These are phyloP conservation scores for Embidobia sp. DNA, from an alignment of 2,888 invertebrate species.

Conservation along the genomic window DNA sequence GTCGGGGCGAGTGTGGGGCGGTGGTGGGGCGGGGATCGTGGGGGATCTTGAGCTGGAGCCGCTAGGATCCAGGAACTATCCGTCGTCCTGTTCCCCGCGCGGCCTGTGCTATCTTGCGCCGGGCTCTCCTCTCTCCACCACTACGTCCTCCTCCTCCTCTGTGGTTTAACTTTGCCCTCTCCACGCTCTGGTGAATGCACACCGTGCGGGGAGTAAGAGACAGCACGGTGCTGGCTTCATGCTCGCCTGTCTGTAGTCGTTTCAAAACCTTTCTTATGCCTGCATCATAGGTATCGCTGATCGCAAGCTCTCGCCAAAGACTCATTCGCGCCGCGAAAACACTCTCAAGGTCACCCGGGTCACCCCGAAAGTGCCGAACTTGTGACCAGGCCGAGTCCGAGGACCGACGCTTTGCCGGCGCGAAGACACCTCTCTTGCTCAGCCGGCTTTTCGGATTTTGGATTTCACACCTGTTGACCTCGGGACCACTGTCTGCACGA, in stretches of 20 bases:
- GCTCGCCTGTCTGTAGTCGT: constrained; percentile 74
- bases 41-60: constrained; percentile 68
- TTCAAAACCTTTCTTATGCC: constrained; percentile 74
- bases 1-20: no score
- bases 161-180: constrained; percentile 75
- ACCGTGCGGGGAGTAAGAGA: constrained; percentile 77
- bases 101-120: constrained; percentile 18
- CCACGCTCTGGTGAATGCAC: constrained; percentile 73
- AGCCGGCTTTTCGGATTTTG: no score
- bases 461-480: no score
- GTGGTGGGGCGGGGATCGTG: constrained; percentile 16
- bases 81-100: constrained; percentile 19
- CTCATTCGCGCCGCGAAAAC: constrained; percentile 41
- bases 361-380: constrained; percentile 29
- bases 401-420: no score
- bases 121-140: constrained; percentile 37
- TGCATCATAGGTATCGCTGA: constrained; percentile 63
- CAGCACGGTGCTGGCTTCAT: constrained; percentile 72
- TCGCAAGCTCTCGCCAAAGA: constrained; percentile 36
- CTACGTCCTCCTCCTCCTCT: constrained; percentile 52
- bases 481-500: no score
- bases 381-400: no score
- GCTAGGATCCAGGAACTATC: constrained; percentile 65
- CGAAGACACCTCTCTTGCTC: no score
- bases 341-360: constrained; percentile 27